Evolutionary conservation across 2,888 invertebrate species (phyloP).

Genomic region (Phyto melanocephala): DNA sequence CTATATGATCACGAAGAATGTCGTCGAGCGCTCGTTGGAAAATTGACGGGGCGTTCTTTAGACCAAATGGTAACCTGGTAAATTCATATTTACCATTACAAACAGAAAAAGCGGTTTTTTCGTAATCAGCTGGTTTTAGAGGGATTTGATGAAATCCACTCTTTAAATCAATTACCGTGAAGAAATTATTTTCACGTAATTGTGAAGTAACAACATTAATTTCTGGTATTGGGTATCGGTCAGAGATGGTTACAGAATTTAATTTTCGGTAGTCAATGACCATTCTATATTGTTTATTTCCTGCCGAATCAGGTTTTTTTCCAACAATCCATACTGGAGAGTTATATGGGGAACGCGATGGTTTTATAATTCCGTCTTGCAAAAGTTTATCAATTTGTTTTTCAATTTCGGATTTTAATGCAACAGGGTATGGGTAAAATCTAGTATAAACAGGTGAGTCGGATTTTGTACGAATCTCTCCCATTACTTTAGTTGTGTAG

Average conservation of each 20-base stretch:
- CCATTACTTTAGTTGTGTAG: no score
- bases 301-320: not conserved
- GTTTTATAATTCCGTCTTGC: not conserved
- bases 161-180: not conserved
- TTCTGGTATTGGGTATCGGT: not conserved
- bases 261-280: no score
- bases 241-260: not conserved
- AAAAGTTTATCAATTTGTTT: not conserved
- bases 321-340: no score
- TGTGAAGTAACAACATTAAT: not conserved
- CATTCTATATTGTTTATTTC: not conserved
- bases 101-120: not conserved
- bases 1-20: not conserved
- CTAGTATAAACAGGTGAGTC: no score
- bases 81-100: not conserved
- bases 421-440: no score
- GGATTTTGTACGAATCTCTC: no score
- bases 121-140: not conserved
- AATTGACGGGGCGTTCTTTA: not conserved
- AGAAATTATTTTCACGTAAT: not conserved
- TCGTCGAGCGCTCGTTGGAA: not conserved
- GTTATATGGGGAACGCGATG: no score
- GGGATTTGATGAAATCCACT: not conserved
- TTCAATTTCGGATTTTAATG: no score
- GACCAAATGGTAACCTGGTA: not conserved